Percentiles rank a stretch among this genome's conserved stretches.
These are phyloP conservation scores for Luehdorfia chinensis DNA, from an alignment of 1,140 invertebrate species.

Conservation along the genomic window DNA sequence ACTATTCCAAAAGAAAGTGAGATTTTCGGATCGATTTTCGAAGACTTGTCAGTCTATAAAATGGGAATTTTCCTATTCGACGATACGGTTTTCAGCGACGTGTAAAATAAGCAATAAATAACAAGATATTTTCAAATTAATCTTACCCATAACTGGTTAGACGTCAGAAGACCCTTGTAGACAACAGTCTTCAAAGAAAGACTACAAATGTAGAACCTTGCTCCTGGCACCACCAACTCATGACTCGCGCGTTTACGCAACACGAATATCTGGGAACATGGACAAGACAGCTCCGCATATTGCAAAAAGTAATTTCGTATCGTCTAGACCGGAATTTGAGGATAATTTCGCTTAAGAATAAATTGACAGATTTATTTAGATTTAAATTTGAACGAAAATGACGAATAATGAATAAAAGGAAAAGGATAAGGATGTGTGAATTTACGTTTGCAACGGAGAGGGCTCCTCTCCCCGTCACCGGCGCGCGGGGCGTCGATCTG, in stretches of 20 bases:
- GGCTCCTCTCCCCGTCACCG: slow-evolving; percentile 33
- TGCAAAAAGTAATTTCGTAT: slow-evolving; percentile 1
- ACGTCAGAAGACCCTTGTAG: slow-evolving; percentile 98
- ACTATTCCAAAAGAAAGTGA: too few relatives aligned
- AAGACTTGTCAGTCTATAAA: too few relatives aligned
- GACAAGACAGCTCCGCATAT: slow-evolving; percentile 30
- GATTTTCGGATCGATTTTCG: too few relatives aligned
- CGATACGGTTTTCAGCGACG: too few relatives aligned
- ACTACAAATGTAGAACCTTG: slow-evolving; percentile 98
- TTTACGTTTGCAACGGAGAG: slow-evolving; percentile 56
- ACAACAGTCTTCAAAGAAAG: slow-evolving; percentile 93
- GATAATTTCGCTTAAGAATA: slow-evolving; percentile 9
- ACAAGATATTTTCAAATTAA: too few relatives aligned
- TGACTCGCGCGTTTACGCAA: slow-evolving; percentile 96
- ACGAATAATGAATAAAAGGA: slow-evolving; percentile 21
- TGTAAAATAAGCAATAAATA: too few relatives aligned
- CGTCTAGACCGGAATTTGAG: slow-evolving; percentile 4
- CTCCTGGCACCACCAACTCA: slow-evolving; percentile 87
- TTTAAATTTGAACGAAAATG: background rate
- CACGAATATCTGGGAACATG: slow-evolving; percentile 88
- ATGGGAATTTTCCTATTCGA: too few relatives aligned
- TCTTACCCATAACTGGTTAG: slow-evolving; percentile 93
- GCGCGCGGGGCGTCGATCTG: slow-evolving; percentile 56
- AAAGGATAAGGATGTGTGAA: slow-evolving; percentile 41
- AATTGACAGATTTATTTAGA: background rate